A percentile compares a stretch with the other conserved stretches of the same genome.
These are phyloP conservation scores for Proctacanthus coquilletti DNA, from an alignment of 1,140 invertebrate species.

Conservation along the genomic window DNA sequence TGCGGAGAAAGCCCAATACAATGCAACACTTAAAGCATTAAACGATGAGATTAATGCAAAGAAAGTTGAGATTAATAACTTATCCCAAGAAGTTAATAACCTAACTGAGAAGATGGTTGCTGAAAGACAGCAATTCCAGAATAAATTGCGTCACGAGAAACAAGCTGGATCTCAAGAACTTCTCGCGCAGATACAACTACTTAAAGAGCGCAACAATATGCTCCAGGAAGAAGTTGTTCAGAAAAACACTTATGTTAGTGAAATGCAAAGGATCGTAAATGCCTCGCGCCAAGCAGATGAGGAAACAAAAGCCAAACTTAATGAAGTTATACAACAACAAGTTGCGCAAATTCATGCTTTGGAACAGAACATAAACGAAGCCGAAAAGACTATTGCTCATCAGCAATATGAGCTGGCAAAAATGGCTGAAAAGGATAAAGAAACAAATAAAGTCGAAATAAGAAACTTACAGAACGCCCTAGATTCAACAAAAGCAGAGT, in stretches of 20 bases:
- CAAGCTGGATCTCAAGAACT: slow-evolving; percentile 23
- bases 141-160: slow-evolving; percentile 18
- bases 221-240: slow-evolving; percentile 21
- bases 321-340: slow-evolving; percentile 18
- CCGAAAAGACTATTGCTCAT: slow-evolving; percentile 21
- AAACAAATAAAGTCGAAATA: slow-evolving; percentile 20
- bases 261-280: slow-evolving; percentile 19
- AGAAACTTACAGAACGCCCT: slow-evolving; percentile 19
- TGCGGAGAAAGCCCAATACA: slow-evolving; percentile 40
- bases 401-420: slow-evolving; percentile 23
- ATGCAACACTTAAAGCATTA: slow-evolving; percentile 33
- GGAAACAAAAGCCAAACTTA: slow-evolving; percentile 19
- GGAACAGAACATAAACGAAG: slow-evolving; percentile 23
- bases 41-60: slow-evolving; percentile 21
- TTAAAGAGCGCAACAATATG: slow-evolving; percentile 4
- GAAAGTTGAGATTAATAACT: slow-evolving; percentile 17
- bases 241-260: slow-evolving; percentile 22
- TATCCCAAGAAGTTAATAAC: slow-evolving; percentile 20
- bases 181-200: slow-evolving; percentile 15
- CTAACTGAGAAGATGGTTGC: slow-evolving; percentile 20
- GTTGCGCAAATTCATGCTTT: slow-evolving; percentile 14
- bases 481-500: slow-evolving; percentile 15
- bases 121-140: slow-evolving; percentile 27
- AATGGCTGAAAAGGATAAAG: slow-evolving; percentile 18
- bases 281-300: slow-evolving; percentile 10